A percentile compares a stretch with the other conserved stretches of the same genome.
Conservation (phyloP, 2,113 vertebrate genomes). For the Neomonachus schauinslandi region DNA sequence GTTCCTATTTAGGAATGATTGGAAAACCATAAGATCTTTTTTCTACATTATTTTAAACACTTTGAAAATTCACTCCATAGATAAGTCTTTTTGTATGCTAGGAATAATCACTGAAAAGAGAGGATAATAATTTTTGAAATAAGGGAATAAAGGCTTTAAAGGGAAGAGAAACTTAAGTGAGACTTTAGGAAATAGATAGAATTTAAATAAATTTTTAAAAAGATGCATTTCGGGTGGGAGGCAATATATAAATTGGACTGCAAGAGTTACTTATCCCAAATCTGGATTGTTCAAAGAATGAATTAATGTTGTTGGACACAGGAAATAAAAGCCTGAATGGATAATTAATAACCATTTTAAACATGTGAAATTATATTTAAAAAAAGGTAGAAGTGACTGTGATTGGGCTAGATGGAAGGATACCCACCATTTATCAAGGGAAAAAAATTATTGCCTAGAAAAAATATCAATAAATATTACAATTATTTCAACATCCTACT, state of each 20-base stretch:
- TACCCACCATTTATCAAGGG: neutral
- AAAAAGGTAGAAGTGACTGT: neutral
- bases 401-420: neutral
- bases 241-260: neutral
- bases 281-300: neutral
- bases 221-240: neutral
- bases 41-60: neutral
- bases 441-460: neutral
- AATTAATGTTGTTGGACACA: neutral
- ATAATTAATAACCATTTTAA: constrained; percentile 28
- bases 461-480: neutral
- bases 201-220: neutral
- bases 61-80: neutral
- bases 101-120: neutral
- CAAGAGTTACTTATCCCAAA: neutral
- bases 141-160: neutral
- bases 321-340: constrained; percentile 36
- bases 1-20: neutral
- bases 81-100: neutral
- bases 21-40: neutral
- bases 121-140: neutral
- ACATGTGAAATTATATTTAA: neutral
- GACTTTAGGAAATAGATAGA: neutral
- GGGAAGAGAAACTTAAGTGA: neutral
- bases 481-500: neutral